These are phyloP conservation scores for Drosophila neocordata DNA, from an alignment of 1,140 invertebrate species.

Conservation along the genomic window DNA sequence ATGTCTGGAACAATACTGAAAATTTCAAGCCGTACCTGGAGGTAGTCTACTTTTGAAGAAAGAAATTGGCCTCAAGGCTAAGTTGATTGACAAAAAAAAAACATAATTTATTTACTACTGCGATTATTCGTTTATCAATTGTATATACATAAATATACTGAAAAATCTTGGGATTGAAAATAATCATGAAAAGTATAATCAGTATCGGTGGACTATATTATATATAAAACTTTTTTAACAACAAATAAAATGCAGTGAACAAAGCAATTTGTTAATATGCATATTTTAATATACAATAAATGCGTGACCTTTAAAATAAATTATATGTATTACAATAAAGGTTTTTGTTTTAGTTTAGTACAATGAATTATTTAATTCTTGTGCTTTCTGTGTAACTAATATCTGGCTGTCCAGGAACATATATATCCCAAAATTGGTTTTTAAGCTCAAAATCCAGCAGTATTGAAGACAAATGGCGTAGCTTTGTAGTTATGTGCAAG, in stretches of 20 bases:
- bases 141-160: no score
- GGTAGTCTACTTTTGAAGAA: no score
- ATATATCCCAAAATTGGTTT: neutral
- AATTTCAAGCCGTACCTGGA: no score
- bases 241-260: neutral
- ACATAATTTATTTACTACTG: no score
- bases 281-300: conserved; percentile 5
- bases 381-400: conserved; percentile 9
- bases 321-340: neutral
- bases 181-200: no score
- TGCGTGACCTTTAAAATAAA: neutral
- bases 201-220: no score
- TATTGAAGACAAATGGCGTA: conserved; percentile 49
- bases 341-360: neutral
- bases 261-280: neutral
- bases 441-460: neutral
- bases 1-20: no score
- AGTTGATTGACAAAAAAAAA: no score
- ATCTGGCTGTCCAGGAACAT: neutral
- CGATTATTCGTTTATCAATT: no score
- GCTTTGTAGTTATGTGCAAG: conserved; percentile 7
- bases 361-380: neutral
- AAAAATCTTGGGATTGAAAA: no score
- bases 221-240: neutral
- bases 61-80: no score